A percentile compares a stretch with the other conserved stretches of the same genome.
Conservation (phyloP, 2,888 invertebrate species). For the Himalopsyche japonica region DNA sequence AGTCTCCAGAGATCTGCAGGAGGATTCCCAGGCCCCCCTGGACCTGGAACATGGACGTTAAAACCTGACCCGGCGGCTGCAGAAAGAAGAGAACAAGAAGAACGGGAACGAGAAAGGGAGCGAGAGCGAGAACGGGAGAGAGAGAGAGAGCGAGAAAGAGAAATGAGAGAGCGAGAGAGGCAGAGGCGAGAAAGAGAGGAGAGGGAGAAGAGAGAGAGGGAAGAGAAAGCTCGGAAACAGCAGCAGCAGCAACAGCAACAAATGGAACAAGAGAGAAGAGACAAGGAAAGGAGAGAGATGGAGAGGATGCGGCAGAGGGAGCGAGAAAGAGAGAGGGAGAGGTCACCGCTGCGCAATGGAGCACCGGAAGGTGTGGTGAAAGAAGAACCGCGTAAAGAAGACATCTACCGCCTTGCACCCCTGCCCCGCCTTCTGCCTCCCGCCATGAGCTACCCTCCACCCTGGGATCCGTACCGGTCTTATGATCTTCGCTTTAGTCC, state of each 20-base stretch:
- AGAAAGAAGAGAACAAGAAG: slow-evolving; percentile 64
- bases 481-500: slow-evolving; percentile 80
- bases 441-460: slow-evolving; percentile 63
- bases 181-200: slow-evolving; percentile 62
- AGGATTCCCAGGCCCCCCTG: slow-evolving; percentile 60
- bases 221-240: slow-evolving; percentile 51
- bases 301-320: slow-evolving; percentile 63
- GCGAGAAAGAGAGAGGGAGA: slow-evolving; percentile 66
- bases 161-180: slow-evolving; percentile 60
- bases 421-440: slow-evolving; percentile 50
- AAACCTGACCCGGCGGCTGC: slow-evolving; percentile 68
- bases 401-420: slow-evolving; percentile 43
- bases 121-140: slow-evolving; percentile 62
- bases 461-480: slow-evolving; percentile 72
- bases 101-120: slow-evolving; percentile 61
- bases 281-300: slow-evolving; percentile 62
- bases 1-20: slow-evolving; percentile 63
- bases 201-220: slow-evolving; percentile 63
- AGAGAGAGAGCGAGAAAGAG: slow-evolving; percentile 59
- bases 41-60: slow-evolving; percentile 64
- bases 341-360: slow-evolving; percentile 79
- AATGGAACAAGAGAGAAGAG: slow-evolving; percentile 61
- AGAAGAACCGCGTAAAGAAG: slow-evolving; percentile 64
- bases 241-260: slow-evolving; percentile 56
- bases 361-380: slow-evolving; percentile 61